These are phyloP conservation scores for Murina feae DNA, from an alignment of 2,113 vertebrate species.

Conservation along the genomic window DNA sequence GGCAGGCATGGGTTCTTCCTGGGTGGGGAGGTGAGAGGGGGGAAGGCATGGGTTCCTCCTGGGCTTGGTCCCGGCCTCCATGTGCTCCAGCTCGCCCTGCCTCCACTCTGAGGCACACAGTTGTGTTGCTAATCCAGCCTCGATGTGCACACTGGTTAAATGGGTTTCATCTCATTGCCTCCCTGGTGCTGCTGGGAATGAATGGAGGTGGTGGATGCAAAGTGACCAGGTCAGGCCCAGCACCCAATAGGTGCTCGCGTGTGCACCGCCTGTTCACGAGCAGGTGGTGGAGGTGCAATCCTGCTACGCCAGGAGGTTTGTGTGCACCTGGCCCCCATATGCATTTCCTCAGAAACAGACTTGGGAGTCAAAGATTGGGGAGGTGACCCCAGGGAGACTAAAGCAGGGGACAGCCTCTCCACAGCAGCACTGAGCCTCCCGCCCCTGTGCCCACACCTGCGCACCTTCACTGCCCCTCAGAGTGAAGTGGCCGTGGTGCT, in stretches of 20 bases:
- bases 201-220: not conserved
- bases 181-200: not conserved
- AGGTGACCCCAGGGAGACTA: not conserved
- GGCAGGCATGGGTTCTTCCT: too few species aligned
- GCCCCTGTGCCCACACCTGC: not conserved
- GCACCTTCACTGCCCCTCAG: not conserved
- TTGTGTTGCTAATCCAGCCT: not conserved
- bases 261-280: fast-evolving
- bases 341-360: not conserved
- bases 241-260: fast-evolving
- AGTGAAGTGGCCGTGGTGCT: not conserved
- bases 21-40: not conserved
- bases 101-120: fast-evolving
- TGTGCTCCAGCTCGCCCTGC: not conserved
- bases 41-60: not conserved
- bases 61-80: not conserved
- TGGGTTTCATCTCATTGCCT: not conserved
- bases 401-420: not conserved
- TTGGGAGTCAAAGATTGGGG: not conserved
- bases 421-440: not conserved
- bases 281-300: fast-evolving
- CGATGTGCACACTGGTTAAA: not conserved
- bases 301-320: not conserved
- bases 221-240: too few species aligned
- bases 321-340: not conserved